These are phyloP conservation scores for Clarias magur DNA, from an alignment of 2,113 vertebrate species.

Conservation along the genomic window DNA sequence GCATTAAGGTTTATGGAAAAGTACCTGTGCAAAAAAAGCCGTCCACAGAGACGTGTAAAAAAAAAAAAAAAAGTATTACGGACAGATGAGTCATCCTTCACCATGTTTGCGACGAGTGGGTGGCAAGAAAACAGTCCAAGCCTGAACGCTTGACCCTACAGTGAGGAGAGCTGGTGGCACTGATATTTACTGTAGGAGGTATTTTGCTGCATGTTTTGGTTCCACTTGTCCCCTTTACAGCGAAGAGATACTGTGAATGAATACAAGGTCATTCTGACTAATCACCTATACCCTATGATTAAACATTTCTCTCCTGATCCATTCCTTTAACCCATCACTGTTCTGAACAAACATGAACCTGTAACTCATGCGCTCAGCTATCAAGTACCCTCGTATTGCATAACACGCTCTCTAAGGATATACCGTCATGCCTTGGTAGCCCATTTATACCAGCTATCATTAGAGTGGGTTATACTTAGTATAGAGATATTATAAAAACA, in stretches of 20 bases:
- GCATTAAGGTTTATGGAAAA: not conserved
- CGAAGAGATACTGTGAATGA: not conserved
- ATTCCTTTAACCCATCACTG: not conserved
- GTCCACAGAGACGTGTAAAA: not conserved
- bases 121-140: not conserved
- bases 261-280: not conserved
- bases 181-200: not conserved
- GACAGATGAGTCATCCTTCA: slow-evolving; percentile 10
- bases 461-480: not conserved
- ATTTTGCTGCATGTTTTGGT: not conserved
- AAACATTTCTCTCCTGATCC: not conserved
- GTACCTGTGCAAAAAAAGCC: not conserved
- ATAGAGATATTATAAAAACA: not conserved
- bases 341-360: no score
- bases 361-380: not conserved
- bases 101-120: not conserved
- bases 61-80: not conserved
- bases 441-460: not conserved
- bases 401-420: not conserved
- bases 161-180: not conserved
- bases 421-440: not conserved
- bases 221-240: not conserved
- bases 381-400: not conserved
- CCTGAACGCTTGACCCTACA: not conserved
- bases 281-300: not conserved